These are phyloP conservation scores for Casuarius casuarius DNA, from an alignment of 2,113 vertebrate species.

Conservation along the genomic window DNA sequence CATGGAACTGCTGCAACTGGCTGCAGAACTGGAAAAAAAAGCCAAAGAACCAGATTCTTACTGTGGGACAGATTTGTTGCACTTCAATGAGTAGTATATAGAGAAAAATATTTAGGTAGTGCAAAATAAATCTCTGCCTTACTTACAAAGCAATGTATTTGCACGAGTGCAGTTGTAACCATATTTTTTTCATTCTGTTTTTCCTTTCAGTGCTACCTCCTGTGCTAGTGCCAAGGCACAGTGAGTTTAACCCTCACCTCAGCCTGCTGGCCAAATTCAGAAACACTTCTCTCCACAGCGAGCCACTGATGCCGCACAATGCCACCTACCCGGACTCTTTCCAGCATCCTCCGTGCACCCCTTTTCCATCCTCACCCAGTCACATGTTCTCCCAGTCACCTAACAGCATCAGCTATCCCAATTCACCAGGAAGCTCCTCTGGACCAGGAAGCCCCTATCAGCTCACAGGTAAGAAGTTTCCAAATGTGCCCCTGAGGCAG, in stretches of 20 bases:
- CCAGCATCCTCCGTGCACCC: constrained; percentile 83
- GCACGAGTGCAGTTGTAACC: background rate
- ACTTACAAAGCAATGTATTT: background rate
- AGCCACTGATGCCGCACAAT: constrained; percentile 95
- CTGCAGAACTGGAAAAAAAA: background rate
- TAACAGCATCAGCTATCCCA: constrained; percentile 83
- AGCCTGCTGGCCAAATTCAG: constrained; percentile 95
- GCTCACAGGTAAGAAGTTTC: constrained; percentile 82
- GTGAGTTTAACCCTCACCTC: constrained; percentile 97
- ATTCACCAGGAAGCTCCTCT: constrained; percentile 87
- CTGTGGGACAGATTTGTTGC: background rate
- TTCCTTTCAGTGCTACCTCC: constrained; percentile 89
- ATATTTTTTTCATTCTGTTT: background rate
- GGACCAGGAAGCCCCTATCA: constrained; percentile 90
- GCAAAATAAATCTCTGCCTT: background rate
- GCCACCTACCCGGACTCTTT: constrained; percentile 95
- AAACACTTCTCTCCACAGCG: constrained; percentile 90
- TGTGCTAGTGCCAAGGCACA: constrained; percentile 95
- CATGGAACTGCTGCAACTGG: background rate
- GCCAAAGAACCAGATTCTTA: background rate
- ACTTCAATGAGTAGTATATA: background rate
- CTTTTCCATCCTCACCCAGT: constrained; percentile 82
- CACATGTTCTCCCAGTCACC: constrained; percentile 86
- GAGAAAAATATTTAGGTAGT: background rate
- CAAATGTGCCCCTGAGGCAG: background rate